These are phyloP conservation scores for Brachyalestes nurse DNA, from an alignment of 2,797 vertebrate species.

Conservation along the genomic window DNA sequence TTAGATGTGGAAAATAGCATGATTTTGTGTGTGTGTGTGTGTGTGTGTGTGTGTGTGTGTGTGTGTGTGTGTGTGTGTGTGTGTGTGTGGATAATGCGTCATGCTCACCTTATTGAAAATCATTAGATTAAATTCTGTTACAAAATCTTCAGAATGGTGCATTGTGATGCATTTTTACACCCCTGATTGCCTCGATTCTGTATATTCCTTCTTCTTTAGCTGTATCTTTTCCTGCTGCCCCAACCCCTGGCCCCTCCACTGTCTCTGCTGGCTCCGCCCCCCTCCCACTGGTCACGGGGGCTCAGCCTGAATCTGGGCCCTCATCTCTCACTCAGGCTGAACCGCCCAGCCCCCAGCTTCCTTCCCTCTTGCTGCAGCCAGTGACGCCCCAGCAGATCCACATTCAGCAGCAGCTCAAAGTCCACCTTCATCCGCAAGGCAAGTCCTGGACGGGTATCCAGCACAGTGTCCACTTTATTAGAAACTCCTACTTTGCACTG, in stretches of 20 bases:
- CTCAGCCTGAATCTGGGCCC: slow-evolving; percentile 26
- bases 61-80: too few relatives aligned
- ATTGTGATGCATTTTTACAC: not conserved
- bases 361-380: slow-evolving; percentile 52
- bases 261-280: slow-evolving; percentile 47
- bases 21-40: too few relatives aligned
- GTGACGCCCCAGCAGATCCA: slow-evolving; percentile 71
- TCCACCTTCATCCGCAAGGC: slow-evolving; percentile 74
- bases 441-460: slow-evolving; percentile 49
- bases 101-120: too few relatives aligned
- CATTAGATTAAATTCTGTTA: too few relatives aligned
- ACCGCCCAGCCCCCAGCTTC: slow-evolving; percentile 30
- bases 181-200: not conserved
- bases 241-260: slow-evolving; percentile 48
- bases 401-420: slow-evolving; percentile 78
- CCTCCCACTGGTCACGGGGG: slow-evolving; percentile 18
- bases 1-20: too few relatives aligned
- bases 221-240: slow-evolving; percentile 60
- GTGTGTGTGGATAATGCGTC: too few relatives aligned
- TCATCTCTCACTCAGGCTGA: slow-evolving; percentile 41
- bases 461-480: not conserved
- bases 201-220: slow-evolving; percentile 24
- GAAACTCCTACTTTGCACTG: too few relatives aligned
- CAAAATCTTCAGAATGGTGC: too few relatives aligned
- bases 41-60: too few relatives aligned